phyloP scores from a whole-genome alignment of 1,140 invertebrate species.

The Drosophila parvula region DNA sequence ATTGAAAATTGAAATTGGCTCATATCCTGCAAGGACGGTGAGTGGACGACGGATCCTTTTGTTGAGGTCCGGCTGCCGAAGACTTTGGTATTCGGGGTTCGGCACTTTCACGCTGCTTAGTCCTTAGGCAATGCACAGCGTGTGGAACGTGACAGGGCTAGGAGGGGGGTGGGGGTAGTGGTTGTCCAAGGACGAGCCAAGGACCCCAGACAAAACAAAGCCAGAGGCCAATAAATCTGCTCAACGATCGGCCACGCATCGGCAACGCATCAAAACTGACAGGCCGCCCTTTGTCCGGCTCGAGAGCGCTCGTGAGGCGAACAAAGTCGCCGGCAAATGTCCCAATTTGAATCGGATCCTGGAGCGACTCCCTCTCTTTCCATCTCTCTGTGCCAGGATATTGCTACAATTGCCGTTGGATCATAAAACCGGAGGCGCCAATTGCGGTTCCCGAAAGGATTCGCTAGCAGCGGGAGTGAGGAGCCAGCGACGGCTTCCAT shows the following conservation, averaged over 20 bases:
- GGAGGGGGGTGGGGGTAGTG: neutral
- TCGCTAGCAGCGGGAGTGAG: conserved; percentile 16
- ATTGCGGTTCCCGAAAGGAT: conserved; percentile 36
- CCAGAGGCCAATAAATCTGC: conserved; percentile 75
- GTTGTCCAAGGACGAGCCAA: conserved; percentile 55
- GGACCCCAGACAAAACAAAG: conserved; percentile 46
- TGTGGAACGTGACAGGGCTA: conserved; percentile 51
- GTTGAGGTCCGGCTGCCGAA: conserved; percentile 56
- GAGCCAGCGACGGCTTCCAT: neutral
- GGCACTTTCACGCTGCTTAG: conserved; percentile 74
- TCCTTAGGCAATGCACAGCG: conserved; percentile 5
- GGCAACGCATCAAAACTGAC: conserved; percentile 60
- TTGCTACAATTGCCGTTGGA: conserved; percentile 10
- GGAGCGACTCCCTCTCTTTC: neutral
- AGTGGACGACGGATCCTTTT: conserved; percentile 48
- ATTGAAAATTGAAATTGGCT: conserved; percentile 60
- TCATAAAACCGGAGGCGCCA: conserved; percentile 65
- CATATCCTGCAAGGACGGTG: conserved; percentile 56
- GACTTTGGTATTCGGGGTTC: conserved; percentile 18
- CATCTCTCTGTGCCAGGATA: neutral
- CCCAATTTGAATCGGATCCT: conserved; percentile 25
- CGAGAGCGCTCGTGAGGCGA: conserved; percentile 44
- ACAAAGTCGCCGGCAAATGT: conserved; percentile 16
- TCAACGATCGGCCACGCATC: conserved; percentile 64
- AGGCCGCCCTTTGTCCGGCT: conserved; percentile 50